phyloP scores from a whole-genome alignment of 1,140 invertebrate genomes.

The Papilio polyxenes region DNA sequence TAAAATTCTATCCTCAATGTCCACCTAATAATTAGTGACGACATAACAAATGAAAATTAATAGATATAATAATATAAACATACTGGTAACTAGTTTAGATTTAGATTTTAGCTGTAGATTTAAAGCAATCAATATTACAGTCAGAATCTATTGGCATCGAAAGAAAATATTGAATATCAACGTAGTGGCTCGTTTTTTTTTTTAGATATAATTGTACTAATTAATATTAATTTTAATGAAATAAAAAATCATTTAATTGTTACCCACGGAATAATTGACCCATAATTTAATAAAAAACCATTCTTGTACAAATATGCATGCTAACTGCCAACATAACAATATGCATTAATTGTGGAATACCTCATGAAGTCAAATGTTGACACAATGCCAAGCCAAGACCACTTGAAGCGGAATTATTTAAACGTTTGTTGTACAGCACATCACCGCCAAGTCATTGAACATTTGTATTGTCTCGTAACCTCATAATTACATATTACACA shows the following conservation, averaged over 20 bases:
- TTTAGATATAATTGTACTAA: neutral
- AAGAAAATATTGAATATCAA: neutral
- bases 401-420: neutral
- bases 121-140: neutral
- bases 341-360: neutral
- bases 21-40: neutral
- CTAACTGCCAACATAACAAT: slow-evolving; percentile 32
- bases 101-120: slow-evolving; percentile 17
- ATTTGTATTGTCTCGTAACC: neutral
- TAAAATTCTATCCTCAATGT: neutral
- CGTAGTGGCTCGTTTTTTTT: neutral
- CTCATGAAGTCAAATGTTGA: neutral
- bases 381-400: neutral
- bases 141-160: neutral
- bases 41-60: neutral
- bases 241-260: neutral
- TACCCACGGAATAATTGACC: neutral
- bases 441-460: neutral
- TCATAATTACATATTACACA: slow-evolving; percentile 22
- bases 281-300: neutral
- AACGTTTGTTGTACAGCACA: neutral
- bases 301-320: slow-evolving; percentile 35
- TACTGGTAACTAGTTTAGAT: slow-evolving; percentile 16
- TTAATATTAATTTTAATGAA: neutral
- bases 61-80: neutral